Conservation (phyloP, 2,113 vertebrate species). For the Gallinago paraguaiae region DNA sequence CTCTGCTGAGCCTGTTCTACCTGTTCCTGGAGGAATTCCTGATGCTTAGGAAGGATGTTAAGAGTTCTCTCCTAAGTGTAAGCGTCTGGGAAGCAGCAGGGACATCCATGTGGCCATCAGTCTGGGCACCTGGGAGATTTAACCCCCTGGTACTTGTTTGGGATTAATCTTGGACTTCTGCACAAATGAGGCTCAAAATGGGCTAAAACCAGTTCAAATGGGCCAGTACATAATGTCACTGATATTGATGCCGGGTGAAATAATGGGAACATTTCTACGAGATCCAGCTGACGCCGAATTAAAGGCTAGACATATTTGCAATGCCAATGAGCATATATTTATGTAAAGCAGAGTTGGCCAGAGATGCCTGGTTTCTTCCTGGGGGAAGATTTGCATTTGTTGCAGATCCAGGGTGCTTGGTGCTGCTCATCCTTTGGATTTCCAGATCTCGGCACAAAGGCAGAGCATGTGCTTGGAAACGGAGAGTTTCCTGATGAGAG, state of each 20-base stretch:
- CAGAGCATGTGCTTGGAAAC: background rate
- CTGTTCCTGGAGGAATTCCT: background rate
- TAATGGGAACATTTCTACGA: background rate
- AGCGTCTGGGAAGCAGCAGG: background rate
- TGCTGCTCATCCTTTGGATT: background rate
- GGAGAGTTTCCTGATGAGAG: background rate
- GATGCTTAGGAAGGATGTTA: background rate
- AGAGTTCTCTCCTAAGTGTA: background rate
- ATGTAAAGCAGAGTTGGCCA: background rate
- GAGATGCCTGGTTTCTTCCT: background rate
- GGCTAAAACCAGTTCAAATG: background rate
- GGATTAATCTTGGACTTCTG: background rate
- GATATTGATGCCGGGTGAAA: background rate
- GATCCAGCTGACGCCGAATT: background rate
- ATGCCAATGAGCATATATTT: background rate
- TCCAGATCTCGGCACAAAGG: background rate
- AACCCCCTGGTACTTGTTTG: background rate
- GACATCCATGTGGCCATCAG: background rate
- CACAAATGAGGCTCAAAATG: background rate
- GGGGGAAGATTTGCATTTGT: background rate
- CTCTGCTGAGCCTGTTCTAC: background rate
- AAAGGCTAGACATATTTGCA: background rate
- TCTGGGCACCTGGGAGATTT: background rate
- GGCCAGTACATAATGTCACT: background rate
- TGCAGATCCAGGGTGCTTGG: background rate